phyloP scores from a whole-genome alignment of 1,140 invertebrate species.

The Brachionus paranguensis region DNA sequence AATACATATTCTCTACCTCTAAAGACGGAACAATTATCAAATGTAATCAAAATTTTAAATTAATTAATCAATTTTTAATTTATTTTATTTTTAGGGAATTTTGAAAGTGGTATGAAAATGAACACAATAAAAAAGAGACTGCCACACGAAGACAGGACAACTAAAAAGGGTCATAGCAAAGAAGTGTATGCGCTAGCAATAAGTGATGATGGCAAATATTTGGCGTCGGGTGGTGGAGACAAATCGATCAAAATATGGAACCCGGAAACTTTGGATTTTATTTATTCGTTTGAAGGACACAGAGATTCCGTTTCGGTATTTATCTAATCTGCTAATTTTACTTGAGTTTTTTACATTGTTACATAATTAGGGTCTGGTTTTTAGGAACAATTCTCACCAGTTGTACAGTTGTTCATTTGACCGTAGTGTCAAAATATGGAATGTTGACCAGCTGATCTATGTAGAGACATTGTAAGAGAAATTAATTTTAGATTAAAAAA shows the following conservation, averaged over 20 bases:
- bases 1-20: constrained; percentile 72
- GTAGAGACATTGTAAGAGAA: constrained; percentile 77
- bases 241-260: constrained; percentile 77
- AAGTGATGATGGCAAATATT: constrained; percentile 74
- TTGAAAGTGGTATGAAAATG: constrained; percentile 56
- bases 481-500: background rate
- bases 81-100: constrained; percentile 55
- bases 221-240: constrained; percentile 72
- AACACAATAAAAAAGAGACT: constrained; percentile 52
- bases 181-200: constrained; percentile 68
- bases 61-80: background rate
- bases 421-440: constrained; percentile 79
- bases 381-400: constrained; percentile 77
- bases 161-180: constrained; percentile 56
- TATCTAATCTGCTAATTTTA: constrained; percentile 48
- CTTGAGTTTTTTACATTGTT: constrained; percentile 55
- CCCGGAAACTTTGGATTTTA: constrained; percentile 66
- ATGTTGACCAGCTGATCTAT: constrained; percentile 86
- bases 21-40: constrained; percentile 82
- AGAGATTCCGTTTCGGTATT: constrained; percentile 54
- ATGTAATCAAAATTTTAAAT: constrained; percentile 59
- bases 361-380: constrained; percentile 65
- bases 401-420: constrained; percentile 77
- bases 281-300: constrained; percentile 68
- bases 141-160: constrained; percentile 49